Conservation (phyloP, 2,888 invertebrate species). For the Timandra comae region DNA sequence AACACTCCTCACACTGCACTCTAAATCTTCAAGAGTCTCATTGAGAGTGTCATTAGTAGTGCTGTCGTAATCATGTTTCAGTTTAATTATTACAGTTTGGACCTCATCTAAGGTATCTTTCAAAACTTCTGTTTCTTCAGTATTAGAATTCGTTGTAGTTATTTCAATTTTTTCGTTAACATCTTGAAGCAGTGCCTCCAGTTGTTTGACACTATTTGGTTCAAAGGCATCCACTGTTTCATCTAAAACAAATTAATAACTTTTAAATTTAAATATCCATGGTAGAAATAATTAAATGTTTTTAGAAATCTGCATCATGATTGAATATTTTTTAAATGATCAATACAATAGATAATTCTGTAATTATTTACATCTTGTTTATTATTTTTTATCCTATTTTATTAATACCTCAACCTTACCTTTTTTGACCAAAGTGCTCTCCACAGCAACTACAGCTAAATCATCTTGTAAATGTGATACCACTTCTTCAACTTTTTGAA, state of each 20-base stretch:
- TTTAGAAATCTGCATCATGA: too few species aligned
- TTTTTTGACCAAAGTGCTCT: too few species aligned
- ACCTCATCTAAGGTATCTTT: conserved; percentile 62
- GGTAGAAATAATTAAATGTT: too few species aligned
- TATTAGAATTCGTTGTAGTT: conserved; percentile 23
- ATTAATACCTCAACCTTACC: too few species aligned
- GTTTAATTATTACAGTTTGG: conserved; percentile 63
- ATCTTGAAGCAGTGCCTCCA: conserved; percentile 47
- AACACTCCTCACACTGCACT: conserved; percentile 70
- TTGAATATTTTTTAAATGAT: too few species aligned
- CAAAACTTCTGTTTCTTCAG: conserved; percentile 43
- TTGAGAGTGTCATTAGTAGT: conserved; percentile 52
- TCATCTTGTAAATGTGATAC: conserved; percentile 41
- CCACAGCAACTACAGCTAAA: conserved; percentile 23
- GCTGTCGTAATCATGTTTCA: conserved; percentile 57
- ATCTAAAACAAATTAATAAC: too few species aligned
- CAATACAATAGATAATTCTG: not conserved
- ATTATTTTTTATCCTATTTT: too few species aligned
- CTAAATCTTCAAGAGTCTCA: conserved; percentile 70
- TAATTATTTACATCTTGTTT: conserved; percentile 16
- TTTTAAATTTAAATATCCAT: too few species aligned
- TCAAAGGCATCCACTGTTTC: conserved; percentile 13
- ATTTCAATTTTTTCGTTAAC: conserved; percentile 43
- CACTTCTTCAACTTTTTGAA: conserved; percentile 32
- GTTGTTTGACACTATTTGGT: conserved; percentile 39